A percentile compares a stretch with the other conserved stretches of the same genome.
Evolutionary conservation across 2,113 vertebrate species (phyloP).

Genomic region (Otolemur garnettii): DNA sequence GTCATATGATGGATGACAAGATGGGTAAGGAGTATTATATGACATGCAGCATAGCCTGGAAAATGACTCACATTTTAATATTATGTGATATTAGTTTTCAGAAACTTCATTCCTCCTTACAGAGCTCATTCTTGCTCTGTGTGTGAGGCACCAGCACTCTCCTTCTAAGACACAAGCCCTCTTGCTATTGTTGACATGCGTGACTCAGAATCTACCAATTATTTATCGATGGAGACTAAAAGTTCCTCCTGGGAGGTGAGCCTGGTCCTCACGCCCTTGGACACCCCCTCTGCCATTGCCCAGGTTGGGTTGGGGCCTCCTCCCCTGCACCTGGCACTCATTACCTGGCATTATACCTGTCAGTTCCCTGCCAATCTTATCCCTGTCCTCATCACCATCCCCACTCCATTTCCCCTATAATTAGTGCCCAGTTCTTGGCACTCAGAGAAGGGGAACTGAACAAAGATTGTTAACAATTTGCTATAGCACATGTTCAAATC

Average conservation of each 20-base stretch:
- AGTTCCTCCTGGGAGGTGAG: not conserved
- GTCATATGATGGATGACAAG: not conserved
- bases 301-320: not conserved
- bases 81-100: not conserved
- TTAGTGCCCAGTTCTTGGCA: not conserved
- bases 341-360: fast-evolving
- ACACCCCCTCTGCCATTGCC: not conserved
- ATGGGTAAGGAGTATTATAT: not conserved
- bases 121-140: not conserved
- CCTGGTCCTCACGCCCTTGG: not conserved
- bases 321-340: not conserved
- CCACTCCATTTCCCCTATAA: fast-evolving
- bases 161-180: no score
- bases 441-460: not conserved
- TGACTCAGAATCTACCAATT: not conserved
- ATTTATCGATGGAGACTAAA: no score
- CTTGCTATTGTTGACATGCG: not conserved
- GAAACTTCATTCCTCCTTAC: not conserved
- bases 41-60: not conserved
- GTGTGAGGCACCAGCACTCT: not conserved
- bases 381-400: fast-evolving
- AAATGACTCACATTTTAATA: not conserved
- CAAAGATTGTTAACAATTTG: not conserved
- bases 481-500: not conserved
- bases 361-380: not conserved